Base-by-base conservation (phyloP, 2,888 invertebrate species). In the Hybos culiciformis region DNA sequence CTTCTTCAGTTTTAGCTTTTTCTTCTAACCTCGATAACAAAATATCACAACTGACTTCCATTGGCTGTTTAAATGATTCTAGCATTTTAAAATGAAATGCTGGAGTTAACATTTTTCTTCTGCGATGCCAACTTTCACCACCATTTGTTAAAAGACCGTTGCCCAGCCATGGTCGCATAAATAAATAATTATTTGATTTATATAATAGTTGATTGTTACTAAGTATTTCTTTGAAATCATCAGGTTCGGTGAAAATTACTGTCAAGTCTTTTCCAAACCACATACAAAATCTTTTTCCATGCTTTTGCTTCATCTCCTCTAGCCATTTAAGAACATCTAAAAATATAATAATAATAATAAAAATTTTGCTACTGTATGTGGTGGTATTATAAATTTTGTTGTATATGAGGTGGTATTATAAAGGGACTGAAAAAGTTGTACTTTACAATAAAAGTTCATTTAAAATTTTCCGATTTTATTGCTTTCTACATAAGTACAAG, bases 31-130 rank as follows among this genome's bases (percentile, higher is more conserved):
- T 54, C 4, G 50, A 51, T 1, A 74, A 59, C 46, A 85, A 62
- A 14, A 77, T 69, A 33, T 69, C 65, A 15, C 75, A 70, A 50
- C 80, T 78, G 46, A 74, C 73, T 52, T 82, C 76, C 62, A 85
- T 82, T 0, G 80, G 73, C 2, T 76, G 75, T 37, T 82, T 63
- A 59, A 83, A 85, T 53, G 80, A 75, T 56, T 81, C 75, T 29
- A 86, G 64, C 45, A 84, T 83, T 53, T 79, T 78, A 59, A 84
- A 85, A 60, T 86, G 86, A 59, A 85, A 86, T 0, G 83, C 77
- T 0, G 84, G 83, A 0, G 85, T 85, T 41, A 86, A 57, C 46
- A 85, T 70, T 61, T 80, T 83, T 38, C 85, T 70, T n/a, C 78
- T 72, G 1, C 65, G 64, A 53, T 71, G 73, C 85, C 85, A 86